Conservation (phyloP, 2,888 invertebrate species). For the Brenthis hecate region DNA sequence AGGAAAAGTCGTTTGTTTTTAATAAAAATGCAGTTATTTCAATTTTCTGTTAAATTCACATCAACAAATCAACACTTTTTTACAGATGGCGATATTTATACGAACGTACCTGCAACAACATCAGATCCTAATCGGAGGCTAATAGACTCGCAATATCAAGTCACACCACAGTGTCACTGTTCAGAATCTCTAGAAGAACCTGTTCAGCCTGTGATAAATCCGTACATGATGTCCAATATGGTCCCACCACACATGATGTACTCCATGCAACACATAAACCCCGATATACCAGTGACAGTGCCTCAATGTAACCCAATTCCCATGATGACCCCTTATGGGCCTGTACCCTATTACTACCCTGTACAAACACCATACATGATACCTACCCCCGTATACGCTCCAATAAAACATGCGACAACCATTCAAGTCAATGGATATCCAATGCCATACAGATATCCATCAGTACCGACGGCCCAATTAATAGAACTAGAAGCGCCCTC, state of each 20-base stretch:
- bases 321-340: constrained; percentile 66
- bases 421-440: constrained; percentile 77
- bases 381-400: constrained; percentile 70
- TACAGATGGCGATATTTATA: constrained; percentile 70
- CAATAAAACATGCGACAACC: constrained; percentile 73
- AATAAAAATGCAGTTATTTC: background rate
- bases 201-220: constrained; percentile 49
- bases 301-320: constrained; percentile 56
- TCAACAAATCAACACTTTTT: constrained; percentile 31
- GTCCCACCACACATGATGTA: constrained; percentile 60
- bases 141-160: constrained; percentile 50
- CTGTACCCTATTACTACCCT: constrained; percentile 73
- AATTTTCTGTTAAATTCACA: background rate
- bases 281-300: constrained; percentile 53
- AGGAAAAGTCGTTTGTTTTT: background rate
- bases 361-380: constrained; percentile 75
- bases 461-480: constrained; percentile 86
- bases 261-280: constrained; percentile 44
- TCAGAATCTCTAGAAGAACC: constrained; percentile 54
- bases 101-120: constrained; percentile 62
- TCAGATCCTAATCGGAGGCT: constrained; percentile 49
- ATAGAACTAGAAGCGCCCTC: constrained; percentile 84
- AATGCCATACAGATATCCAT: constrained; percentile 65
- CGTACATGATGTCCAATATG: constrained; percentile 54
- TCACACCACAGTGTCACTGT: constrained; percentile 50